Base-by-base conservation (phyloP, 2,888 invertebrate species). In the Rhagium mordax region DNA sequence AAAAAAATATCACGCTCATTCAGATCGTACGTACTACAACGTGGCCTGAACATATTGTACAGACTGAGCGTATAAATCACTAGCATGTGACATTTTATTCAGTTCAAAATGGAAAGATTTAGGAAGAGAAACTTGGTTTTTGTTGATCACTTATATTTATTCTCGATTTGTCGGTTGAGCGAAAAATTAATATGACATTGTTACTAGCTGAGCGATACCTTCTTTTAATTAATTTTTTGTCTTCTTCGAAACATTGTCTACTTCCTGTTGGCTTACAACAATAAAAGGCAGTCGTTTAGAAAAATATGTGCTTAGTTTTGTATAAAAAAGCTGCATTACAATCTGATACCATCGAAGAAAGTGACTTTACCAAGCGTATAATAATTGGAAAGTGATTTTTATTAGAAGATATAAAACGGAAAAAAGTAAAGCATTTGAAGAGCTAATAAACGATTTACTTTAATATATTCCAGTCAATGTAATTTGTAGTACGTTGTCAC, bases 311-410 rank as follows among this genome's bases (percentile, higher is more conserved):
- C 8, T 67, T 47, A 29, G 47, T 13, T 67, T 21, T n/a, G 16
- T 20, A 67, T 47, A 67, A 67, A 67, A 59, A 64, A 24, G 67
- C 24, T 18, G 13, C 60, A 62, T 69, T 72, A 21, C n/a, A 53
- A 57, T 21, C 53, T 21, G 61, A 66, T 66, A 70, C 60, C 64
- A 76, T 69, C 74, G 75, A 80, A 71, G 81, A 81, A 81, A 81
- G 81, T 78, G 77, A 73, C 74, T 69, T 74, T 66, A 68, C 75
- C 76, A 67, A 79, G 74, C 78, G 77, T 79, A 72, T 77, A 78
- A 81, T 81, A 78, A 78, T 73, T 78, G 79, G 77, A 81, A 81
- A 81, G 81, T 79, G 74, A 81, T 81, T 79, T 79, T 81, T 81
- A 78, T 75, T 74, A 68, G 72, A 60, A 61, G 24, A 73, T 71